Evolutionary conservation across 2,888 invertebrate species (phyloP), one percentile per base, ranked within the genome.

Genomic region (Andrena bucephala): DNA sequence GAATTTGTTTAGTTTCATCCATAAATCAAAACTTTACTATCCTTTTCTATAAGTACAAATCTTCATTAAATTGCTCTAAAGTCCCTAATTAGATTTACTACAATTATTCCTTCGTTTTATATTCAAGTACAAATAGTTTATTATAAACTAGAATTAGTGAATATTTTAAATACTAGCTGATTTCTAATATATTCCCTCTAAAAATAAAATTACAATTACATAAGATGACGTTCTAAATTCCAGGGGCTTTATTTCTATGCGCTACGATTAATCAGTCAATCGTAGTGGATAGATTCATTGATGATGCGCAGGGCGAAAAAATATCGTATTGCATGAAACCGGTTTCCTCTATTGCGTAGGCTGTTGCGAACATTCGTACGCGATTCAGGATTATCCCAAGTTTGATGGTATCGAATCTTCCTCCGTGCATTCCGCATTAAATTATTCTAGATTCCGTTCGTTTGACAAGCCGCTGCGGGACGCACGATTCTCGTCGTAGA

Each of bases 251-350:
- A 67, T 59, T 62, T 57, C 69, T 24, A 54, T 33, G 60, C 13
- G 42, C 73, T 29, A 59, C 65, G 77, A 82, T 67, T 74, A 81
- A 89, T 87, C 89, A 80, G 81, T 88, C 89, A 88, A 77, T 59
- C 63, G 78, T 60, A 77, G 74, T 74, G 81, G 85, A 65, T 83
- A 80, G 80, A 76, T 78, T 75, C 77, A 84, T 89, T 65, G 82
- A 75, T 75, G 82, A 84, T 84, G 74, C 74, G 52, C n/a, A 29
- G 71, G 42, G 52, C 82, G 80, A 85, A 87, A 88, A 88, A 88
- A 89, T 88, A 77, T 82, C 68, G 81, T 57, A 70, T 82, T 82
- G 78, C 83, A 62, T 48, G 81, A 79, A 88, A 88, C 89, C 88
- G 88, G 88, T 88, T 88, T 81, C 57, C 57, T 74, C 73, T 78